phyloP scores from a whole-genome alignment of 2,888 invertebrate genomes.

The Sesia apiformis region DNA sequence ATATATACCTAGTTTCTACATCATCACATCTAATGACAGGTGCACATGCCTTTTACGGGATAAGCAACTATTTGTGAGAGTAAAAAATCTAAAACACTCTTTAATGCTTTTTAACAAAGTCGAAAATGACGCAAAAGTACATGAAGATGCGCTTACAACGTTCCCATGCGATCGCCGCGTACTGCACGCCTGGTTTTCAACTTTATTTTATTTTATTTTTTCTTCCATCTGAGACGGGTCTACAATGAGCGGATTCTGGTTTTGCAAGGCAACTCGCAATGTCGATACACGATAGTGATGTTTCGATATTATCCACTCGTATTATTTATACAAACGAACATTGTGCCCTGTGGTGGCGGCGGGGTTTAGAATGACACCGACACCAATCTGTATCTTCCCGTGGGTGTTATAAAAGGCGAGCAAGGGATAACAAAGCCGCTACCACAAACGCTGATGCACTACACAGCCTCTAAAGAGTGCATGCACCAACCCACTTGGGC shows the following conservation, averaged over 20 bases:
- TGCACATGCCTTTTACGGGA: constrained; percentile 32
- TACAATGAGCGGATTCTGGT: constrained; percentile 69
- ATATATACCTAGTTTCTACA: too few relatives aligned
- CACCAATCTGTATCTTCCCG: too few relatives aligned
- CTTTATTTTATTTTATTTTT: constrained; percentile 34
- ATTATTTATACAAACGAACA: too few relatives aligned
- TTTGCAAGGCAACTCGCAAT: constrained; percentile 63
- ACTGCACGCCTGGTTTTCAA: constrained; percentile 24
- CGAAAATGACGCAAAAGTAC: constrained; percentile 22
- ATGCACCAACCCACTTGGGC: neutral
- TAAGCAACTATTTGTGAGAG: neutral
- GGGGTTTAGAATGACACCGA: too few relatives aligned
- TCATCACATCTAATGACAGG: constrained; percentile 37
- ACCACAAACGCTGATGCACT: neutral
- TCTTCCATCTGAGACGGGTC: constrained; percentile 50
- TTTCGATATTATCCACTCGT: constrained; percentile 38
- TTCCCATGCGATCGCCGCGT: constrained; percentile 64
- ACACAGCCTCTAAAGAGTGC: neutral
- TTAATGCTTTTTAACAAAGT: constrained; percentile 35
- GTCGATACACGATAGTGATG: constrained; percentile 51
- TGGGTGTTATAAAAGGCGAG: too few relatives aligned
- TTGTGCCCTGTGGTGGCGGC: too few relatives aligned
- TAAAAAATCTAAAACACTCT: constrained; percentile 22
- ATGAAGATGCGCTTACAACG: constrained; percentile 40
- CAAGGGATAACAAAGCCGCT: too few relatives aligned